phyloP scores from a whole-genome alignment of 1,140 invertebrate species.

The Bathynomus jamesi region DNA sequence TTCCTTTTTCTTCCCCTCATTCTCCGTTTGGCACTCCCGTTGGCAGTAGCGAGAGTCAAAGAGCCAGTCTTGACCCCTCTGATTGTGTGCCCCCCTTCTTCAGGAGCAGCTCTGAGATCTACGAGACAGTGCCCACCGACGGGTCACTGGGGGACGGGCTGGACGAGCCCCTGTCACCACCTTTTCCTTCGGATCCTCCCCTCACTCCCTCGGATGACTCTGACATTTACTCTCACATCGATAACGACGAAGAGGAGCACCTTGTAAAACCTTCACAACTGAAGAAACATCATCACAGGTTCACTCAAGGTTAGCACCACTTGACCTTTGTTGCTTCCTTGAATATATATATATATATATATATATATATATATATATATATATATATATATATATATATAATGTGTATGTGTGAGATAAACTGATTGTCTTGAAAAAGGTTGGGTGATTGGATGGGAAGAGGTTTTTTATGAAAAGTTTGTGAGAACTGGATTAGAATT shows the following conservation, averaged over 20 bases:
- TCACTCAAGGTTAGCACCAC: conserved; percentile 34
- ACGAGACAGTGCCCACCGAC: conserved; percentile 63
- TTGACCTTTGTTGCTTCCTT: conserved; percentile 10
- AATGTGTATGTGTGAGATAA: no score
- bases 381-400: no score
- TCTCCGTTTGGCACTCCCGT: neutral
- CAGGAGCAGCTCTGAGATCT: conserved; percentile 64
- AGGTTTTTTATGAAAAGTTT: no score
- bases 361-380: no score
- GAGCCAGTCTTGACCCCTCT: no score
- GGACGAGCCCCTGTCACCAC: conserved; percentile 46
- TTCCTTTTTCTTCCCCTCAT: neutral
- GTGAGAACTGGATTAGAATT: no score
- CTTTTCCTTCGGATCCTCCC: conserved; percentile 44
- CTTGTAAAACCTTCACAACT: conserved; percentile 50
- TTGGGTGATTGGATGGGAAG: no score
- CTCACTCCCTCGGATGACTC: conserved; percentile 58
- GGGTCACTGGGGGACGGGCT: conserved; percentile 46
- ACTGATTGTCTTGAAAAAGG: no score
- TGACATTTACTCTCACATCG: conserved; percentile 54
- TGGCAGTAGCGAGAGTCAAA: neutral
- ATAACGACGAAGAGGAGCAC: conserved; percentile 47
- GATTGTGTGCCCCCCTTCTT: no score
- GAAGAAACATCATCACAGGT: conserved; percentile 43
- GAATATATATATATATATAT: conserved; percentile 20